A percentile compares a stretch with the other conserved stretches of the same genome.
These are phyloP conservation scores for Samia ricini DNA, from an alignment of 1,140 invertebrate genomes.

Conservation along the genomic window DNA sequence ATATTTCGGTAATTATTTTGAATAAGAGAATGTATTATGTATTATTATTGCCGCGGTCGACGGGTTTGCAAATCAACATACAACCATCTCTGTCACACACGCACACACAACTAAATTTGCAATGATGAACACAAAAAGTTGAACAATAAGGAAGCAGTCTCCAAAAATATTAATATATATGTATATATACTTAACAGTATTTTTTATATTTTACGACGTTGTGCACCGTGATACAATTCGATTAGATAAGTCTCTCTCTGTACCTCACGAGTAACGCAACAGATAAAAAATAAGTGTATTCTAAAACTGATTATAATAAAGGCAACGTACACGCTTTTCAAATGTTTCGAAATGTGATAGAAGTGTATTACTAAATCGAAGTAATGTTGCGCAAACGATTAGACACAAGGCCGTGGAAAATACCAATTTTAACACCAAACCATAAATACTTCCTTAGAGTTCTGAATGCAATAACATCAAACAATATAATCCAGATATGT, in stretches of 20 bases:
- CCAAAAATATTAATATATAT: background rate
- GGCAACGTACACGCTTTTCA: conserved; percentile 5
- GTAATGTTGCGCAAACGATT: conserved; percentile 18
- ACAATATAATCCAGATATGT: conserved; percentile 53
- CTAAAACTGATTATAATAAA: conserved; percentile 12
- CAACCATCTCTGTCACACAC: conserved; percentile 45
- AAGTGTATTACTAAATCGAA: conserved; percentile 2
- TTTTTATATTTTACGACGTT: conserved; percentile 23
- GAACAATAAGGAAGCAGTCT: conserved; percentile 64
- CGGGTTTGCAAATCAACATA: conserved; percentile 58
- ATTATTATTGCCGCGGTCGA: conserved; percentile 37
- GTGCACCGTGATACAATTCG: conserved; percentile 18
- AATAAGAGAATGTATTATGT: background rate
- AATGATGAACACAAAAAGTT: conserved; percentile 54
- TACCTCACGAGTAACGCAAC: conserved; percentile 23
- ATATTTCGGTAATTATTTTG: background rate
- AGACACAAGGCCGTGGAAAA: conserved; percentile 17
- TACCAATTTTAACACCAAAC: background rate
- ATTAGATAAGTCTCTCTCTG: conserved; percentile 21
- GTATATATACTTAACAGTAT: background rate
- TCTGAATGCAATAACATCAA: conserved; percentile 63
- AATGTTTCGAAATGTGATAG: conserved; percentile 18
- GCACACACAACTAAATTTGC: conserved; percentile 49
- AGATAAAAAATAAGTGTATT: conserved; percentile 23
- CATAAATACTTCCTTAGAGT: conserved; percentile 60